Evolutionary conservation across 2,797 vertebrate species (phyloP), one percentile per base, ranked within the genome.

Genomic region (Urocyon cinereoargenteus): DNA sequence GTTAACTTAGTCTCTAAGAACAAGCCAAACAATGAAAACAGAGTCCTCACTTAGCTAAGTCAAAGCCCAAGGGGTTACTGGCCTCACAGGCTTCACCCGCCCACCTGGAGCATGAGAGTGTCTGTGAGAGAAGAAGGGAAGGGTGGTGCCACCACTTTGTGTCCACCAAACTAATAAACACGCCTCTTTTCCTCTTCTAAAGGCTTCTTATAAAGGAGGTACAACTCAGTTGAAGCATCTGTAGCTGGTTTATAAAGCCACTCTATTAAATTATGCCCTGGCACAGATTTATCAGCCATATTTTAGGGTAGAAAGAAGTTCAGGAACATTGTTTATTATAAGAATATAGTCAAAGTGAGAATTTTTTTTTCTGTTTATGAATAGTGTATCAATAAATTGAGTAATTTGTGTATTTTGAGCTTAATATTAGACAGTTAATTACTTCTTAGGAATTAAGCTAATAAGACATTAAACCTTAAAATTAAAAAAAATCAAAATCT

Each of bases 251-350:
- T 85, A 84, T 6, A 86, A 86, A 96, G 34, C 40, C 59, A 78
- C 24, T 34, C 31, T 94, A n/a, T 36, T 96, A 79, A 85, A 55
- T 84, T 66, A 91, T 57, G 26, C 31, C 40, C 59, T 21, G 61
- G 81, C n/a, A 91, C 82, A 93, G 73, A 94, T 31, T 73, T 79
- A 90, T 45, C 84, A 94, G 89, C 59, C 93, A n/a, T 57, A 9
- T 68, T 85, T 94, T 62, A 77, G 24, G 68, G 79, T 61, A 78
- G 89, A 88, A 77, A 89, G 78, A 72, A 96, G 24, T 12, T 55
- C 79, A 45, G 10, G 45, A 55, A 36, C 18, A 18, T 36, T 72
- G n/a, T 57, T 89, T 85, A 87, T 61, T 82, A 78, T 66, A 14
- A 91, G 77, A 96, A 94, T 90, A 40, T 22, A 19, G 49, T 91